Evolutionary conservation across 2,888 invertebrate species (phyloP).

Genomic region (Rhingia campestris): DNA sequence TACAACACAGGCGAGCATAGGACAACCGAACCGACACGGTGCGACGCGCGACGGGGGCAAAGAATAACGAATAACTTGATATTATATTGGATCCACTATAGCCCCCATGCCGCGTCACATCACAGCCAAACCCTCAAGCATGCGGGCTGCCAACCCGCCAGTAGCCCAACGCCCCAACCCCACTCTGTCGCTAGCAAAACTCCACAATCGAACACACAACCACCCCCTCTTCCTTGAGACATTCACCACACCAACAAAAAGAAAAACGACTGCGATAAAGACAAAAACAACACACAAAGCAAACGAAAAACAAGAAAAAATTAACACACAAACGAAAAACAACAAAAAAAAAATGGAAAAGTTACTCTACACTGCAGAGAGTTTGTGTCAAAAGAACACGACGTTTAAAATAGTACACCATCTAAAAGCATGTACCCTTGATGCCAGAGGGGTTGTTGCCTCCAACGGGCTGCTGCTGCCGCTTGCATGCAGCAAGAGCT

Average conservation of each 20-base stretch:
- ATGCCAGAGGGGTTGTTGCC: constrained; percentile 72
- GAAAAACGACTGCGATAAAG: constrained; percentile 69
- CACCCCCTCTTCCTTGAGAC: constrained; percentile 47
- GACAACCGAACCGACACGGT: constrained; percentile 23
- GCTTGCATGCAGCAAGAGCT: constrained; percentile 41
- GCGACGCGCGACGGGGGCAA: constrained; percentile 51
- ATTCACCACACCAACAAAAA: constrained; percentile 29
- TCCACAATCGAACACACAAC: constrained; percentile 3
- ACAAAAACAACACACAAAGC: constrained; percentile 63
- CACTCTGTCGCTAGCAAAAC: neutral
- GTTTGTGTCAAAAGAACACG: constrained; percentile 74
- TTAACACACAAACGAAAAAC: constrained; percentile 63
- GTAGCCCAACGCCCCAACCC: constrained; percentile 48
- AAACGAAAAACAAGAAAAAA: constrained; percentile 74
- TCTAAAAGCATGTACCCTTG: constrained; percentile 74
- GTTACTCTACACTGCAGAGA: constrained; percentile 66
- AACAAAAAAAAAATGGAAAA: constrained; percentile 32
- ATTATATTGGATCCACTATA: constrained; percentile 60
- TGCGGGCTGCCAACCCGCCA: constrained; percentile 46
- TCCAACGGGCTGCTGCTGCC: constrained; percentile 27
- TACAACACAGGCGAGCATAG: constrained; percentile 56
- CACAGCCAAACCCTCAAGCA: constrained; percentile 49
- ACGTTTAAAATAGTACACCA: constrained; percentile 74
- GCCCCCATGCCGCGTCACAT: constrained; percentile 25
- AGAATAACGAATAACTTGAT: constrained; percentile 71